Conservation (phyloP, 1,140 invertebrate species). For the Bicyclus anynana region DNA sequence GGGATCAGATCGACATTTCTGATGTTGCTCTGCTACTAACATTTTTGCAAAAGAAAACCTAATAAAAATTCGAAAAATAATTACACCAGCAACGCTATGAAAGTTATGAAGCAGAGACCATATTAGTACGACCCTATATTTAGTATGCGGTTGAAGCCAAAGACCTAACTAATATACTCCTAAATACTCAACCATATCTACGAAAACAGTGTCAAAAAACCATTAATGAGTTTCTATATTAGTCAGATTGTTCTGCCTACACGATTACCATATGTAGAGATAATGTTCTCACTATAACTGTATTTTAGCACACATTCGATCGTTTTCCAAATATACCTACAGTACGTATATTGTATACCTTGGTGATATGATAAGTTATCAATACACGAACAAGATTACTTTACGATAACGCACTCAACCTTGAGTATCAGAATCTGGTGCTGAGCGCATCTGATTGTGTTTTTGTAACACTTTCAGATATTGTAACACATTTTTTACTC, state of each 20-base stretch:
- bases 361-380: slow-evolving; percentile 1
- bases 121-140: too few relatives aligned
- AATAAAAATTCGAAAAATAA: too few relatives aligned
- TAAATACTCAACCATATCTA: too few relatives aligned
- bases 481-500: background rate
- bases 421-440: background rate
- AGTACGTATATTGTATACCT: background rate
- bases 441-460: background rate
- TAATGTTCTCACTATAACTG: background rate
- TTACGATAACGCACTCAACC: background rate
- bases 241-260: background rate
- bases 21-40: too few relatives aligned
- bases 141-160: too few relatives aligned
- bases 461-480: background rate
- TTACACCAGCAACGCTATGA: too few relatives aligned
- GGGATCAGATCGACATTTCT: too few relatives aligned
- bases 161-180: too few relatives aligned
- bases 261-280: background rate
- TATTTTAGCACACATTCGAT: background rate
- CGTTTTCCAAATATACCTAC: background rate
- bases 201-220: background rate
- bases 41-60: too few relatives aligned
- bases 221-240: too few relatives aligned
- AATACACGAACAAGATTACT: background rate
- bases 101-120: too few relatives aligned